These are phyloP conservation scores for Diploscapter pachys DNA, from an alignment of 1,140 invertebrate species.

Conservation along the genomic window DNA sequence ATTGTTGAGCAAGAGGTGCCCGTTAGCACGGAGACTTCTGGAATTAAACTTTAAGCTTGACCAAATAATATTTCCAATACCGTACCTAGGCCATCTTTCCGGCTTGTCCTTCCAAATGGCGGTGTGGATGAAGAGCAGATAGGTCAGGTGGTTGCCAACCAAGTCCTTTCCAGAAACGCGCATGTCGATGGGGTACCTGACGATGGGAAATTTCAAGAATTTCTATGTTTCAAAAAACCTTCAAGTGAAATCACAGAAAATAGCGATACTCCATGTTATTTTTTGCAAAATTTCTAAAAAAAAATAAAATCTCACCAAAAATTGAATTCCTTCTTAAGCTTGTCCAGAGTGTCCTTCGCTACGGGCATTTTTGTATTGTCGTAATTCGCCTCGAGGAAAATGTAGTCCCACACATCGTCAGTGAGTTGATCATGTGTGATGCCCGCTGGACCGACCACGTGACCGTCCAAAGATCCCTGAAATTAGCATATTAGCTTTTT, in stretches of 20 bases:
- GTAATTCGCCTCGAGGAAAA: conserved; percentile 79
- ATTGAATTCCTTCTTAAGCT: conserved; percentile 82
- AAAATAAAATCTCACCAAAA: conserved; percentile 70
- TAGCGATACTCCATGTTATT: background rate
- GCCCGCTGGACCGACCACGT: conserved; percentile 27
- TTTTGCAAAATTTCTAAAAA: background rate
- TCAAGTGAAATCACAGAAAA: no score
- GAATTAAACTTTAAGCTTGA: no score
- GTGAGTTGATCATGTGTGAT: conserved; percentile 75
- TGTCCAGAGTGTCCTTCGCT: conserved; percentile 71
- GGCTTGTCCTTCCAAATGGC: conserved; percentile 88
- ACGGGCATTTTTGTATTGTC: conserved; percentile 73
- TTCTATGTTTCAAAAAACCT: background rate
- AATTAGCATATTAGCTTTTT: no score
- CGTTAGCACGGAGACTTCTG: conserved; percentile 83
- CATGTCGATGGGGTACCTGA: conserved; percentile 80
- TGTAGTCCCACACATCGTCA: conserved; percentile 92
- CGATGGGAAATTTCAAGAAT: background rate
- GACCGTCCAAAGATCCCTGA: conserved; percentile 28
- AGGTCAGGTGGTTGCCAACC: conserved; percentile 96
- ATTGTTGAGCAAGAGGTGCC: conserved; percentile 91
- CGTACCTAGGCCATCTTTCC: conserved; percentile 75
- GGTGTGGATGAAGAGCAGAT: conserved; percentile 89
- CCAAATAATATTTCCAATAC: no score
- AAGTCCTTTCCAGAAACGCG: conserved; percentile 96